Conservation (phyloP, 2,797 vertebrate species). For the Saxicola maurus region DNA sequence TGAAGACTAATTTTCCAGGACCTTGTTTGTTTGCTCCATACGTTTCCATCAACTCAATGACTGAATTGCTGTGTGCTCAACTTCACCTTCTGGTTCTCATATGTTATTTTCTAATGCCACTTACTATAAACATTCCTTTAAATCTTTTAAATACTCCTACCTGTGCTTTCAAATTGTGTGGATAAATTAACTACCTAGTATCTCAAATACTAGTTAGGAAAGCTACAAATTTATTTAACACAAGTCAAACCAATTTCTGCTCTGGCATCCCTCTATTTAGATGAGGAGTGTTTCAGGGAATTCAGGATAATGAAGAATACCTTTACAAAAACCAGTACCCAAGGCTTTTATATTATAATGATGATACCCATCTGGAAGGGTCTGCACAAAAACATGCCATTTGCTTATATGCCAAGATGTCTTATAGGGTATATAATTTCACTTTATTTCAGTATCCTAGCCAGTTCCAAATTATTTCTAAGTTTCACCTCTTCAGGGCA, state of each 20-base stretch:
- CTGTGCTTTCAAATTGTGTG: not conserved
- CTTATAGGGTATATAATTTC: not conserved
- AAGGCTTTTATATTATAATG: not conserved
- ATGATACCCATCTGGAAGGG: not conserved
- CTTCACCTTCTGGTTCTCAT: not conserved
- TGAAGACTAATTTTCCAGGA: not conserved
- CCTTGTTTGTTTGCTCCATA: not conserved
- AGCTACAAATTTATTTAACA: not conserved
- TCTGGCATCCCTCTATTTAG: not conserved
- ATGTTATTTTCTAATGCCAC: not conserved
- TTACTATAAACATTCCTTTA: not conserved
- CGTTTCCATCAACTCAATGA: not conserved
- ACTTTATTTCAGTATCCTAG: not conserved
- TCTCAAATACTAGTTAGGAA: not conserved
- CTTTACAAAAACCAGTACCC: not conserved
- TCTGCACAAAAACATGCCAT: not conserved
- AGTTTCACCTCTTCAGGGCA: not conserved
- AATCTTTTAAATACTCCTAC: not conserved
- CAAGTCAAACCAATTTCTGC: not conserved
- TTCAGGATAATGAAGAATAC: not conserved
- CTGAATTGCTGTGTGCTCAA: not conserved
- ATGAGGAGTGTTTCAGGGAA: not conserved
- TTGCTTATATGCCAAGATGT: not conserved
- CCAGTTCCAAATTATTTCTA: not conserved
- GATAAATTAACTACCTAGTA: not conserved